Evolutionary conservation across 2,888 invertebrate species (phyloP), one percentile per base, ranked within the genome.

Genomic region (Heliconius ismenius): DNA sequence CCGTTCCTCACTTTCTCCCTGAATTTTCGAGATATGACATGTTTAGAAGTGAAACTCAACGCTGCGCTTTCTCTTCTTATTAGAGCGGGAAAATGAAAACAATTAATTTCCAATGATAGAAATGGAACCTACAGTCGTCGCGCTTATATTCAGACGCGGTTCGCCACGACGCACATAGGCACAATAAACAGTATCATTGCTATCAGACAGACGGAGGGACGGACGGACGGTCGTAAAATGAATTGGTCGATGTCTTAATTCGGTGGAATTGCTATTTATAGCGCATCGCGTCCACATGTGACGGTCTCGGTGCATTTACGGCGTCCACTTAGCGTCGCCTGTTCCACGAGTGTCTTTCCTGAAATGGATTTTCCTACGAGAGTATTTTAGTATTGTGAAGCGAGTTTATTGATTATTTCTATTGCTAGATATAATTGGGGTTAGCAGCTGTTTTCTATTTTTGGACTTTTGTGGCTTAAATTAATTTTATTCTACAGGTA

Each of bases 161-260:
- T 2, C 10, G 10, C n/a, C n/a, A n/a, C 58, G 4, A n/a, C 1
- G 1, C n/a, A n/a, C 58, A 58, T n/a, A 58, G 10, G 7, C 9
- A 54, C 6, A 54, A 21, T 18, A 54, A 21, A 73, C 24, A 62
- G 67, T 74, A 76, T 76, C 26, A 77, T 77, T 70, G 62, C 32
- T 28, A 76, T 54, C 69, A 69, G 62, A 77, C 76, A 73, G 54
- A 43, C 6, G 32, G 32, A 7, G 18, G 79, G 79, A 74, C 7
- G 32, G 32, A 32, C 18, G 79, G 79, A 74, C 80, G 81, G 65
- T 81, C 82, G 80, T 83, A 81, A 82, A 84, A 78, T 81, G 79
- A 83, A 83, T 84, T 82, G 83, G 79, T 39, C 77, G 82, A 84
- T 82, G 83, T 82, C 83, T 84, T 81, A 81, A 83, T 83, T 83